Conservation (phyloP, 2,113 vertebrate species). For the Muscicapa adusta region DNA sequence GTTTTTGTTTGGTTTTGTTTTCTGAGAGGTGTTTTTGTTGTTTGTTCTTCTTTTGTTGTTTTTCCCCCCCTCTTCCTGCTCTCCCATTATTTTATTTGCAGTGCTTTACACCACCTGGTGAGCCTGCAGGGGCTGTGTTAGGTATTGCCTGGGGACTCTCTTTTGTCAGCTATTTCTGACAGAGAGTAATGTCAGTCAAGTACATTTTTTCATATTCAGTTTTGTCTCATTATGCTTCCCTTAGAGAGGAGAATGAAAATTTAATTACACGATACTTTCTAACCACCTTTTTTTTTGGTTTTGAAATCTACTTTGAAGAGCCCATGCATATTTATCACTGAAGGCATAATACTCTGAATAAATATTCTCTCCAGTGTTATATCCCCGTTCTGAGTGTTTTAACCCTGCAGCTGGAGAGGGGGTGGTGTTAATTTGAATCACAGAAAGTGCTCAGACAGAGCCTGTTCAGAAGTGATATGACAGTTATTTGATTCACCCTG, state of each 20-base stretch:
- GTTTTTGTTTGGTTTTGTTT: background rate
- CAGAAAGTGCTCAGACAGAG: background rate
- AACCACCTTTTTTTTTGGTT: background rate
- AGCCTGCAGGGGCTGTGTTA: background rate
- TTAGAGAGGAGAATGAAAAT: conserved; percentile 11
- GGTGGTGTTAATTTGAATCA: background rate
- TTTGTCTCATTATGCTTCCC: background rate
- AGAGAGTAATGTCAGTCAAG: background rate
- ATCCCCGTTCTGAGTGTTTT: background rate
- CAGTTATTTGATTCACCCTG: background rate
- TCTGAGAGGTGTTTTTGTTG: background rate
- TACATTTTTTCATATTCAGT: background rate
- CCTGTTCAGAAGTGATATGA: background rate
- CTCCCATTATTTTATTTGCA: background rate
- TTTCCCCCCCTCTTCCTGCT: background rate
- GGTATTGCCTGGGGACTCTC: background rate
- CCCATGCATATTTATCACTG: background rate
- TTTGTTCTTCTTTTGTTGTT: background rate
- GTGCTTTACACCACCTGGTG: background rate
- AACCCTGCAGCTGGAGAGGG: background rate
- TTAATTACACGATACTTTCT: background rate
- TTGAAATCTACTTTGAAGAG: background rate
- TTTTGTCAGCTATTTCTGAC: background rate
- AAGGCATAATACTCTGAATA: background rate
- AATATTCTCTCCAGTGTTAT: background rate